Conservation (phyloP, 2,113 vertebrate species). For the Tapirus terrestris region DNA sequence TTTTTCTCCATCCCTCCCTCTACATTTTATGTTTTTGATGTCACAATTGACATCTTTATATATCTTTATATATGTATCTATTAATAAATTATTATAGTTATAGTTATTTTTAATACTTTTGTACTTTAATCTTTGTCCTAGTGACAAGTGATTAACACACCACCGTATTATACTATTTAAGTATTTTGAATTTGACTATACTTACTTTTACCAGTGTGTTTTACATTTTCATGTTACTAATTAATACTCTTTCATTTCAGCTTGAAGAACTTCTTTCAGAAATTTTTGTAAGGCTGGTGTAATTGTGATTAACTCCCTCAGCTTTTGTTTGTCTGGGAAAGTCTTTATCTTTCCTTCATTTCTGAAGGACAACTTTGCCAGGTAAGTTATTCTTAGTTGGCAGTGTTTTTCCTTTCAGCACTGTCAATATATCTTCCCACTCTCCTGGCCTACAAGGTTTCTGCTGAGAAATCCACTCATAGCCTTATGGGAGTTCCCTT, state of each 20-base stretch:
- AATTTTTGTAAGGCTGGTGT: neutral
- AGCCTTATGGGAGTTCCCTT: neutral
- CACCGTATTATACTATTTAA: neutral
- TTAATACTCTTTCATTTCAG: slow-evolving; percentile 3
- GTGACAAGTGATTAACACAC: neutral
- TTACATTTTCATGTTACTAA: neutral
- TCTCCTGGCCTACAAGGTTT: neutral
- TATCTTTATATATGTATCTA: neutral
- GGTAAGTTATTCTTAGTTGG: neutral
- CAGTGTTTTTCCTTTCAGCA: neutral
- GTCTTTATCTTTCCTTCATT: neutral
- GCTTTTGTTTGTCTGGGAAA: neutral
- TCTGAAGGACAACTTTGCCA: neutral
- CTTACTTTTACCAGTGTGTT: neutral
- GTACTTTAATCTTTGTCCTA: neutral
- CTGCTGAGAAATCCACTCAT: neutral
- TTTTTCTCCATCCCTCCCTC: neutral
- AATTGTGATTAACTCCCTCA: neutral
- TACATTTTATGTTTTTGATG: neutral
- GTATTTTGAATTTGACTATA: neutral
- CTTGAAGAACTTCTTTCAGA: neutral
- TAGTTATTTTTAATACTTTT: neutral
- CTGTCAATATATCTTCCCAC: neutral
- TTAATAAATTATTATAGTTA: neutral
- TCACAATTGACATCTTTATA: neutral